These are phyloP conservation scores for Pygoscelis adeliae DNA, from an alignment of 2,113 vertebrate genomes.

Conservation along the genomic window DNA sequence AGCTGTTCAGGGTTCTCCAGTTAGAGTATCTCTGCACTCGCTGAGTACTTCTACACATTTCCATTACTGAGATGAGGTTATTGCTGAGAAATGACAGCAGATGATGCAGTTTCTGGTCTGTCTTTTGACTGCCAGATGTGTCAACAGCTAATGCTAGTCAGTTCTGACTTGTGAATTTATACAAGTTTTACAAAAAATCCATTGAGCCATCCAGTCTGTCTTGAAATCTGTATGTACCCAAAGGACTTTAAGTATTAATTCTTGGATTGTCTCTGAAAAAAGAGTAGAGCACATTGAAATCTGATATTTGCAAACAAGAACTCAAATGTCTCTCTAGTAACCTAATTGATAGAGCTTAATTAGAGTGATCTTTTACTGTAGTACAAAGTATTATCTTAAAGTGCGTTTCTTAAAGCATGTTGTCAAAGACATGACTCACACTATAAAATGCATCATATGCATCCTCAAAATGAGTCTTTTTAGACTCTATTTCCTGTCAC, in stretches of 20 bases:
- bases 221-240: background rate
- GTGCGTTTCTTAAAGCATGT: background rate
- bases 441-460: background rate
- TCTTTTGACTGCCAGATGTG: background rate
- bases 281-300: background rate
- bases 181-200: background rate
- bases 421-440: background rate
- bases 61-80: background rate
- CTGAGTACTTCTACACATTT: background rate
- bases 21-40: background rate
- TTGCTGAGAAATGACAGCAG: background rate
- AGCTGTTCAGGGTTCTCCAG: background rate
- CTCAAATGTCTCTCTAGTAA: background rate
- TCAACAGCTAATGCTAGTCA: background rate
- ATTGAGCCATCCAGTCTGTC: background rate
- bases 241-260: background rate
- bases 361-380: background rate
- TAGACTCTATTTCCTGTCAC: background rate
- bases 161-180: background rate
- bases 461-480: background rate
- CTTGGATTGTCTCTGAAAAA: background rate
- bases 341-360: background rate
- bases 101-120: background rate
- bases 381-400: background rate
- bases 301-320: background rate